phyloP scores from a whole-genome alignment of 2,113 vertebrate genomes.

The Oreochromis tanganicae region DNA sequence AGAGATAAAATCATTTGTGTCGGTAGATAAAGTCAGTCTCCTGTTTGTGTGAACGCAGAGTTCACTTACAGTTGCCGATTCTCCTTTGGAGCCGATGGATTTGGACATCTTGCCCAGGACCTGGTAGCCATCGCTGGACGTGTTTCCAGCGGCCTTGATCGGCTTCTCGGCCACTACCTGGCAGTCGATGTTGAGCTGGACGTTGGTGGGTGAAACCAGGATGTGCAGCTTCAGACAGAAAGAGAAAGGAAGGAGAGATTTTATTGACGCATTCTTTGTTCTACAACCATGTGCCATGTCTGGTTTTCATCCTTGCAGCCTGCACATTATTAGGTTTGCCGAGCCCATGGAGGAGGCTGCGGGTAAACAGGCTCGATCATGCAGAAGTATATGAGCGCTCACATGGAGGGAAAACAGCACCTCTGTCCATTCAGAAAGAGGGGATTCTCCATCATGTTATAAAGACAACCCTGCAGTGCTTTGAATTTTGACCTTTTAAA shows the following conservation, averaged over 20 bases:
- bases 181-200: slow-evolving; percentile 92
- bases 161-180: slow-evolving; percentile 84
- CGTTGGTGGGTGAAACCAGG: slow-evolving; percentile 83
- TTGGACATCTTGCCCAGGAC: slow-evolving; percentile 89
- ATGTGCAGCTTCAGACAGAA: slow-evolving; percentile 81
- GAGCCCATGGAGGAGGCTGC: background rate
- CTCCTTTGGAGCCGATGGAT: slow-evolving; percentile 74
- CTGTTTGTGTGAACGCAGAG: background rate
- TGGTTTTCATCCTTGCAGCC: slow-evolving; percentile 29
- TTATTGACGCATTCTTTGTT: slow-evolving; percentile 24
- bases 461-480: background rate
- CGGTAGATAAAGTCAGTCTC: background rate
- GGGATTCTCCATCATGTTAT: background rate
- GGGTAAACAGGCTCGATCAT: background rate
- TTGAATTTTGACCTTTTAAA: background rate
- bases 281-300: slow-evolving; percentile 1
- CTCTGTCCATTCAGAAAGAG: background rate
- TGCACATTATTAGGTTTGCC: slow-evolving; percentile 9
- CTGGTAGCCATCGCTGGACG: slow-evolving; percentile 90
- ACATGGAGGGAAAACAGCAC: background rate
- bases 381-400: background rate
- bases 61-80: slow-evolving; percentile 87
- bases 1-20: background rate
- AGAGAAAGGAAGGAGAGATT: background rate
- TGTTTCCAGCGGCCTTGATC: slow-evolving; percentile 85